Evolutionary conservation across 1,140 invertebrate genomes (phyloP).

Genomic region (Episyrphus balteatus): DNA sequence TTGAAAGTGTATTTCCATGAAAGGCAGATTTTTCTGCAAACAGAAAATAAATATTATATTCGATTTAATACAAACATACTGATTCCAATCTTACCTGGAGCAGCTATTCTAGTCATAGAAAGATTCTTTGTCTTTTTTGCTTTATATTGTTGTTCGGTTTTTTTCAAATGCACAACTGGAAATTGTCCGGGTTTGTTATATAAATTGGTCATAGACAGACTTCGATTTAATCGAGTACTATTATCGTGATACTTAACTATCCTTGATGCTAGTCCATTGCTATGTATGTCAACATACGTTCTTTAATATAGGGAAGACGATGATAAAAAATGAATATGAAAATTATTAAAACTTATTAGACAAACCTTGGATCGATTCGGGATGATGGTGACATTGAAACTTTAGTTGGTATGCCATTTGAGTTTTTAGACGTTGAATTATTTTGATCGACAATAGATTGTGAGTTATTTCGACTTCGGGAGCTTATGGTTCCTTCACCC

Average conservation of each 20-base stretch:
- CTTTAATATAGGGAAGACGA: conserved; percentile 7
- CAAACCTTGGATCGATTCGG: conserved; percentile 25
- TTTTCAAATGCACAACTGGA: conserved; percentile 26
- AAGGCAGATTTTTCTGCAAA: conserved; percentile 9
- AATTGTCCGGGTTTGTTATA: conserved; percentile 32
- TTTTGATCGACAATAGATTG: neutral
- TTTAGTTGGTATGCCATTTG: neutral
- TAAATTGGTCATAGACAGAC: conserved; percentile 22
- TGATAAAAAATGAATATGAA: neutral
- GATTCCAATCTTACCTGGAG: conserved; percentile 35
- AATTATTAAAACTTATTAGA: neutral
- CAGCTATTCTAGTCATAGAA: conserved; percentile 34
- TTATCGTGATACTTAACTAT: conserved; percentile 37
- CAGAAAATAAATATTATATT: conserved; percentile 4
- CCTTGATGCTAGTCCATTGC: conserved; percentile 35
- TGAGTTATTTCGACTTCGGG: neutral
- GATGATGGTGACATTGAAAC: neutral
- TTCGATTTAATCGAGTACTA: conserved; percentile 20
- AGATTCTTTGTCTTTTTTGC: conserved; percentile 19
- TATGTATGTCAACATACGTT: conserved; percentile 37
- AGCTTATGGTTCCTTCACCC: neutral
- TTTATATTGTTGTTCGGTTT: conserved; percentile 24
- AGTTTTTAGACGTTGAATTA: neutral
- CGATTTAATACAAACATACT: conserved; percentile 8
- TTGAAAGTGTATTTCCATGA: conserved; percentile 23